Percentiles rank a stretch among this genome's conserved stretches.
These are phyloP conservation scores for Danio choprae DNA, from an alignment of 2,797 vertebrate genomes.

Conservation along the genomic window DNA sequence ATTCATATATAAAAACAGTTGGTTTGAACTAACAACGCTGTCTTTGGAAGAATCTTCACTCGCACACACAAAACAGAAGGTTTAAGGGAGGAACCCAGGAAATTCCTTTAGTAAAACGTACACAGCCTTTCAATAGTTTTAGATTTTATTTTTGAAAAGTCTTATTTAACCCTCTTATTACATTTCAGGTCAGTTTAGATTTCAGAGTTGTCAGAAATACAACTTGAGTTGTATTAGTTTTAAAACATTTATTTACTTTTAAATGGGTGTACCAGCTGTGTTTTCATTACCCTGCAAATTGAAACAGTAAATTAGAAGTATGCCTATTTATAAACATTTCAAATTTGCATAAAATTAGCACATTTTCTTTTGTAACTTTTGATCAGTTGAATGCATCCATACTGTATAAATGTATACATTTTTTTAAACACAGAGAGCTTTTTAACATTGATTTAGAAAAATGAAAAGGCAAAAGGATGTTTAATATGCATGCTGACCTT, in stretches of 20 bases:
- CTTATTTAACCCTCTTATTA: not conserved
- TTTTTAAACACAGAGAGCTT: not conserved
- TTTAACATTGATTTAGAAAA: not conserved
- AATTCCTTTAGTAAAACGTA: not conserved
- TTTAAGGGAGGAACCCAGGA: not conserved
- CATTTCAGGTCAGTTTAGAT: too few species aligned
- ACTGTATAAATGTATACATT: not conserved
- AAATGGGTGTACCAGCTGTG: too few species aligned
- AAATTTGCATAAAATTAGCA: too few species aligned
- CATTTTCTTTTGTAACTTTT: not conserved
- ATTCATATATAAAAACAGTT: conserved; percentile 15
- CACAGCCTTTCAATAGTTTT: not conserved
- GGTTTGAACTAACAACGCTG: conserved; percentile 13
- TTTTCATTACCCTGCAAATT: too few species aligned
- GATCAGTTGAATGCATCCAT: not conserved
- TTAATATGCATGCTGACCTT: conserved; percentile 79
- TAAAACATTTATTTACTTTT: too few species aligned
- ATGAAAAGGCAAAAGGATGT: not conserved
- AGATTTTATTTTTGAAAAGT: not conserved
- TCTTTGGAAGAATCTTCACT: not conserved
- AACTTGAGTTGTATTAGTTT: too few species aligned
- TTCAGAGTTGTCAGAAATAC: too few species aligned
- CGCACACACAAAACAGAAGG: not conserved
- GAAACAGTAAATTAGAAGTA: too few species aligned
- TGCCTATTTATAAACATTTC: too few species aligned